Evolutionary conservation across 1,140 invertebrate species (phyloP).

Genomic region (Trichoplusia ni): DNA sequence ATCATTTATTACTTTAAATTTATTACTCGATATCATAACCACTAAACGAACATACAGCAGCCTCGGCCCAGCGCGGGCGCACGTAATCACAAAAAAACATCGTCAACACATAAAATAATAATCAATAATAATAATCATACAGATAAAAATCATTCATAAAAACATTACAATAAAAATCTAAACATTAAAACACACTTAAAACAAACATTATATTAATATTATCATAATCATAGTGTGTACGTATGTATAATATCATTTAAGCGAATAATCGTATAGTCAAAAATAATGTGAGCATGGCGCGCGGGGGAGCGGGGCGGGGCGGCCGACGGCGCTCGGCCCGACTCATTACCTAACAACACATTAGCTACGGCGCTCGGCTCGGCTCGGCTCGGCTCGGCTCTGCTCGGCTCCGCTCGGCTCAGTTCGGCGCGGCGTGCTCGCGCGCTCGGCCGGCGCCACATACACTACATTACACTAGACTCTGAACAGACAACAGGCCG

Average conservation of each 20-base stretch:
- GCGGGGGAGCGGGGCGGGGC: conserved; percentile 58
- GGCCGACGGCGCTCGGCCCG: conserved; percentile 1
- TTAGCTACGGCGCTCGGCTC: not conserved
- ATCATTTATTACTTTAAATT: conserved; percentile 65
- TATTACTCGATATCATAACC: conserved; percentile 74
- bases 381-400: no score
- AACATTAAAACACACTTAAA: conserved; percentile 82
- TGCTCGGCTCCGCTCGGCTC: no score
- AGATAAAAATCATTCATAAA: conserved; percentile 82
- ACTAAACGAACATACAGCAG: conserved; percentile 75
- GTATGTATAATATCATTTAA: conserved; percentile 80
- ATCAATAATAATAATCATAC: conserved; percentile 81
- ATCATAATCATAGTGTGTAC: conserved; percentile 80
- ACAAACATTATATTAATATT: conserved; percentile 82
- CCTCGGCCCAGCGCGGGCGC: conserved; percentile 70
- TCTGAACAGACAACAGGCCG: conserved; percentile 47
- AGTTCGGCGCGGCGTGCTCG: no score
- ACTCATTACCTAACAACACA: conserved; percentile 26
- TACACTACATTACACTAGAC: conserved; percentile 39
- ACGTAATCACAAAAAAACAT: conserved; percentile 80
- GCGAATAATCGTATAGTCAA: conserved; percentile 80
- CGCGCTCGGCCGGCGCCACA: not conserved
- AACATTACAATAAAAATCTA: conserved; percentile 82
- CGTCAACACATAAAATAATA: conserved; percentile 81
- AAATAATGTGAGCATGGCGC: conserved; percentile 75